Conservation (phyloP, 2,888 invertebrate genomes). For the Acholoe squamosa region DNA sequence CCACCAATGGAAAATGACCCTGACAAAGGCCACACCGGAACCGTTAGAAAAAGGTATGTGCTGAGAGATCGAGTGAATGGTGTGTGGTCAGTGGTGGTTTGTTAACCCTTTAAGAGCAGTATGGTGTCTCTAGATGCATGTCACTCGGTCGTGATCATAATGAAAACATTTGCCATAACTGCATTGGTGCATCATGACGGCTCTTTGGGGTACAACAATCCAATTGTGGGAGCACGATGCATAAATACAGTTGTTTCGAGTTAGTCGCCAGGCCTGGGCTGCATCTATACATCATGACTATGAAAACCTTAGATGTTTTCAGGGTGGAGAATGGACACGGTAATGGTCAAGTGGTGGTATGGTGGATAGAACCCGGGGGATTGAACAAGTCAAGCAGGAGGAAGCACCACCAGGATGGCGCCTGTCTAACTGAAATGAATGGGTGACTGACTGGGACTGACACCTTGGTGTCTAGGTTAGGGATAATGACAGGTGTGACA, state of each 20-base stretch:
- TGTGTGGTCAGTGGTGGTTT: not conserved
- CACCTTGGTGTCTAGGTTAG: not conserved
- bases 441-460: not conserved
- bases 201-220: too few species aligned
- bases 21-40: not conserved
- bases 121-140: too few species aligned
- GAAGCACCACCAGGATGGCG: conserved; percentile 10
- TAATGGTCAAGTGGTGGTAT: not conserved
- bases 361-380: too few species aligned
- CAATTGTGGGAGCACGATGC: too few species aligned
- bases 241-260: too few species aligned
- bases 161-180: too few species aligned
- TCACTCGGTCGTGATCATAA: too few species aligned
- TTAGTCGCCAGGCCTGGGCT: too few species aligned
- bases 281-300: too few species aligned
- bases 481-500: conserved; percentile 33
- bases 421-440: not conserved
- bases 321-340: not conserved
- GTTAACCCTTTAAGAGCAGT: too few species aligned
- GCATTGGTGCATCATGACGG: too few species aligned
- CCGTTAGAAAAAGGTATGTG: not conserved
- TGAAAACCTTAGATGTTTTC: too few species aligned
- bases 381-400: not conserved
- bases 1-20: not conserved
- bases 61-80: not conserved